These are phyloP conservation scores for Clarias batrachus DNA, from an alignment of 2,113 vertebrate species.

Conservation along the genomic window DNA sequence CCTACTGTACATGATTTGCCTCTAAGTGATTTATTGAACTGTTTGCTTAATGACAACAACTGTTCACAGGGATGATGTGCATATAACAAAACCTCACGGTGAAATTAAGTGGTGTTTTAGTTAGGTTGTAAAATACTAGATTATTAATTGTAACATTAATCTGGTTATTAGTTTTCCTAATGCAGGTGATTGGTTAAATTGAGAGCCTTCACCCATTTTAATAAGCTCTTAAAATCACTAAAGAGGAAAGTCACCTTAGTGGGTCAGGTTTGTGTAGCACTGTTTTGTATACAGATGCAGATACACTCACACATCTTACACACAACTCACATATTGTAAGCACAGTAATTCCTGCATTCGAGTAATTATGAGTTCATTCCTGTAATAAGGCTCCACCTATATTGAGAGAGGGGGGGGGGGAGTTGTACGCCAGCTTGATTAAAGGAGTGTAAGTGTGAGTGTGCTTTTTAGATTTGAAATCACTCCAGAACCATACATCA, in stretches of 20 bases:
- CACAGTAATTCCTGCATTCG: not conserved
- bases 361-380: not conserved
- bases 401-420: conserved; percentile 5
- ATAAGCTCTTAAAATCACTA: not conserved
- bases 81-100: not conserved
- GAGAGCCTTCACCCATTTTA: not conserved
- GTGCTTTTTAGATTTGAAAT: not conserved
- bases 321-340: not conserved
- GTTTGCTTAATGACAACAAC: not conserved
- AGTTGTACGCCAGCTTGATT: not conserved
- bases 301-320: not conserved
- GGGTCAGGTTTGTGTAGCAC: not conserved
- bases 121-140: not conserved
- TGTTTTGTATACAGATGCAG: not conserved
- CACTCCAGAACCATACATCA: not conserved
- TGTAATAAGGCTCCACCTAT: not conserved
- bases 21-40: not conserved
- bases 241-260: not conserved
- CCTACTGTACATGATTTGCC: not conserved
- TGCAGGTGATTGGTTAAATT: not conserved
- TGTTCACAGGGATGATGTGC: not conserved
- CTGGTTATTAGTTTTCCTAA: not conserved
- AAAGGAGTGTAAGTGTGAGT: not conserved
- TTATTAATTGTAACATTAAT: not conserved
- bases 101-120: not conserved